These are phyloP conservation scores for Chrosomus eos DNA, from an alignment of 2,797 vertebrate species.

Conservation along the genomic window DNA sequence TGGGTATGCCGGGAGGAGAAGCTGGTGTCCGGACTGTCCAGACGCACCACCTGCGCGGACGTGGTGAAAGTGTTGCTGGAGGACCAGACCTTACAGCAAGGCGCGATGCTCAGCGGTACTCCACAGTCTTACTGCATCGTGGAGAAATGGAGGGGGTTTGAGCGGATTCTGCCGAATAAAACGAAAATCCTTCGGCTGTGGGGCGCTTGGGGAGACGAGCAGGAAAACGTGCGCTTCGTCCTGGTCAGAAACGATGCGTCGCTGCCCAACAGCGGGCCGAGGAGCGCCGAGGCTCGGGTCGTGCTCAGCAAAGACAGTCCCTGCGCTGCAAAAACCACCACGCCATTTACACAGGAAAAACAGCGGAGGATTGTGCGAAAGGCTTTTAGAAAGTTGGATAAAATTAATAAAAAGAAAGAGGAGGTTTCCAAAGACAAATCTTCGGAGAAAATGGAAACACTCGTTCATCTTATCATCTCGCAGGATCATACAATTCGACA, in stretches of 20 bases:
- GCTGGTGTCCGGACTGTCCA: constrained; percentile 90
- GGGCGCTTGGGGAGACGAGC: constrained; percentile 94
- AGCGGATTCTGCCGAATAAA: constrained; percentile 92
- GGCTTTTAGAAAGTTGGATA: constrained; percentile 95
- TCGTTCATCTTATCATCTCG: constrained; percentile 94
- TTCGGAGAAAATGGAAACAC: constrained; percentile 91
- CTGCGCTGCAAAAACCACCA: constrained; percentile 64
- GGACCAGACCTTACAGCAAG: constrained; percentile 82
- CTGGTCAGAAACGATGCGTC: constrained; percentile 92
- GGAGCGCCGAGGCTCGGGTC: constrained; percentile 93
- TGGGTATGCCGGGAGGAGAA: constrained; percentile 98
- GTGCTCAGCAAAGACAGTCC: constrained; percentile 89
- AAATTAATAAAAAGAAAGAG: constrained; percentile 88
- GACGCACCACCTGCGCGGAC: constrained; percentile 92
- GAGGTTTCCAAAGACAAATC: constrained; percentile 74
- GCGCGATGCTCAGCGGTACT: constrained; percentile 82
- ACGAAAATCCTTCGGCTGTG: constrained; percentile 92
- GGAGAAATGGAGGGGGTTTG: constrained; percentile 97
- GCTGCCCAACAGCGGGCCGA: constrained; percentile 87
- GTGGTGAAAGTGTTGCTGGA: constrained; percentile 90
- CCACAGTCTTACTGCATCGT: constrained; percentile 92
- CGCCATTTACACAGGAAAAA: constrained; percentile 84
- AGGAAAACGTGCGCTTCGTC: constrained; percentile 93
- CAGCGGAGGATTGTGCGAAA: constrained; percentile 93
- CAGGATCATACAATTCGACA: constrained; percentile 98